These are phyloP conservation scores for Drosophila navojoa DNA, from an alignment of 1,140 invertebrate species.

Conservation along the genomic window DNA sequence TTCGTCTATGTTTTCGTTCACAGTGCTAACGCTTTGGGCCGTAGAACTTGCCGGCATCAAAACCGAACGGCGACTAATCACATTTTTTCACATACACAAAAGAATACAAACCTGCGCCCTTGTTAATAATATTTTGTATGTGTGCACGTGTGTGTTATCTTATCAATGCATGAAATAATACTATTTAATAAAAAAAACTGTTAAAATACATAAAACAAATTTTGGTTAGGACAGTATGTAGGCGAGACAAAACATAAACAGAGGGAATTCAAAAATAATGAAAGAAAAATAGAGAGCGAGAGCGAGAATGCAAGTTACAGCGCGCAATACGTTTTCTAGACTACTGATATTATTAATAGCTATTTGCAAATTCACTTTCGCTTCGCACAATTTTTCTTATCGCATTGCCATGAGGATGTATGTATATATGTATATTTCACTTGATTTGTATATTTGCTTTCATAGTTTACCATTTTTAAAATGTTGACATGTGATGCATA, in stretches of 20 bases:
- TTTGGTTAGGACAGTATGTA: background rate
- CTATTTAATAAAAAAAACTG: slow-evolving; percentile 21
- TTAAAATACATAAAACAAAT: slow-evolving; percentile 20
- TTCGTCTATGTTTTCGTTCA: slow-evolving; percentile 12
- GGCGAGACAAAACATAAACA: background rate
- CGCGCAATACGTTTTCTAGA: too few relatives aligned
- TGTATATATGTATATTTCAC: too few relatives aligned
- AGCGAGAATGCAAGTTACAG: too few relatives aligned
- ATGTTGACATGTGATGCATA: too few relatives aligned
- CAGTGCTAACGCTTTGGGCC: slow-evolving; percentile 1
- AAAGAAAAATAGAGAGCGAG: too few relatives aligned
- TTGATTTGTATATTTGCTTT: background rate
- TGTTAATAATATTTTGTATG: slow-evolving; percentile 30
- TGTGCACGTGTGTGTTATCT: slow-evolving; percentile 35
- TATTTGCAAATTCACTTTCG: background rate
- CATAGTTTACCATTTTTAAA: background rate
- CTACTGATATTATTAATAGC: background rate
- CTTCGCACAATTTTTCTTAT: too few relatives aligned
- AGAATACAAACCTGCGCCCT: slow-evolving; percentile 12
- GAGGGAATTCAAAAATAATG: too few relatives aligned
- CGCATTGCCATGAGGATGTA: too few relatives aligned
- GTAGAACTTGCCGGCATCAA: slow-evolving; percentile 50
- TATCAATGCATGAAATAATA: slow-evolving; percentile 34
- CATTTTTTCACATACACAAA: slow-evolving; percentile 28
- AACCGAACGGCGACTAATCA: slow-evolving; percentile 64